These are phyloP conservation scores for Aproaerema taeniolella DNA, from an alignment of 2,888 invertebrate genomes.

Conservation along the genomic window DNA sequence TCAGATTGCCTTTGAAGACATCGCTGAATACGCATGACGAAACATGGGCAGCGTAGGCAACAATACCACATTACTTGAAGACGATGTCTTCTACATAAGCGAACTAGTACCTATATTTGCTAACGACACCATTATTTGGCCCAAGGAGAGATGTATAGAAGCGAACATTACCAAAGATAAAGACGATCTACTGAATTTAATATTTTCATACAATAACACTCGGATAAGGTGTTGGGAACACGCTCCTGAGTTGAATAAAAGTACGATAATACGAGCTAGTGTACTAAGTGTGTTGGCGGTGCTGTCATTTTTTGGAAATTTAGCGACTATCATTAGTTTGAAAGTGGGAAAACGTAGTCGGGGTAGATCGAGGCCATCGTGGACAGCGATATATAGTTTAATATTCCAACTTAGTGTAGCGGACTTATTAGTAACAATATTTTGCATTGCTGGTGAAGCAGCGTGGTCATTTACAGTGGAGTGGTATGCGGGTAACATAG, in stretches of 20 bases:
- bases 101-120: no score
- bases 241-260: slow-evolving; percentile 81
- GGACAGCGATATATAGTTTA: slow-evolving; percentile 85
- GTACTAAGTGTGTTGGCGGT: slow-evolving; percentile 83
- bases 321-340: slow-evolving; percentile 87
- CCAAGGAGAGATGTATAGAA: slow-evolving; percentile 53
- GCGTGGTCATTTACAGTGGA: slow-evolving; percentile 88
- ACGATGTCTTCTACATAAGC: slow-evolving; percentile 34
- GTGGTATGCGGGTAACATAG: slow-evolving; percentile 86
- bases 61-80: slow-evolving; percentile 68
- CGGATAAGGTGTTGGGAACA: slow-evolving; percentile 74
- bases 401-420: slow-evolving; percentile 90
- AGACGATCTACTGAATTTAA: no score
- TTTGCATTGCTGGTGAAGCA: slow-evolving; percentile 89
- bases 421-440: slow-evolving; percentile 87
- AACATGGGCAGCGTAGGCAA: slow-evolving; percentile 66
- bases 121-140: slow-evolving; percentile 44
- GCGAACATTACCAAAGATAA: slow-evolving; percentile 41
- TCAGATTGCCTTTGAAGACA: slow-evolving; percentile 34
- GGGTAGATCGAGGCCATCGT: slow-evolving; percentile 77
- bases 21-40: slow-evolving; percentile 54
- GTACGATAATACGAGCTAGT: slow-evolving; percentile 80
- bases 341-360: slow-evolving; percentile 78
- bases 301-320: slow-evolving; percentile 84
- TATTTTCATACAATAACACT: slow-evolving; percentile 59